Base-by-base conservation (phyloP, 2,113 vertebrate genomes). In the Mus spicilegus region DNA sequence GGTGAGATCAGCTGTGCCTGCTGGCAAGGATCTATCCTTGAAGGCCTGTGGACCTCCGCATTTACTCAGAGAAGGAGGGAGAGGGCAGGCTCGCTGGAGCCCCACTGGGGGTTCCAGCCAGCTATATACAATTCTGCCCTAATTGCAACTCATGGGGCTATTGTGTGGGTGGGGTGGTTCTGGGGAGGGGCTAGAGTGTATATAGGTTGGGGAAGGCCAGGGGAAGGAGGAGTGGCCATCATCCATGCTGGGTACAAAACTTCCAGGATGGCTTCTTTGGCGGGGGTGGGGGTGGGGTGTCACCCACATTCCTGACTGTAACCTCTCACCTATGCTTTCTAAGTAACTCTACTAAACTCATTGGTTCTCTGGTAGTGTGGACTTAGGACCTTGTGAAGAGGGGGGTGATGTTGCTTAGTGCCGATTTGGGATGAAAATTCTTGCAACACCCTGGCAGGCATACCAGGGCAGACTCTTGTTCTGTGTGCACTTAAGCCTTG, bases 281-380 rank as follows among this genome's bases (percentile, higher is more conserved):
- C 19, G 1, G n/a, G 7, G 70, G 17, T n/a, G 0, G n/a, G 3
- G 72, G 19, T 14, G 39, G 36, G 13, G n/a, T 1, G 2, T 33
- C 39, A 67, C 26, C 26, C 63, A 86, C 28, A 7, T 42, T 49
- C 5, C 30, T 67, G n/a, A 28, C 42, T 39, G 8, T 42, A 84
- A 22, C 63, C 28, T 67, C 30, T 49, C 63, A 36, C 63, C 63
- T 26, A 49, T 22, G 84, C 63, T 65, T 65, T 65, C n/a, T 67
- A 86, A 67, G 82, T 49, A 67, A 86, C 42, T 10, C 42, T 13
- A 86, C 28, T 3, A 51, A 11, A 51, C 19, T 69, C 17, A 69
- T 49, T 86, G 28, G 10, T 36, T 86, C 30, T 49, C 84, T 5
- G 63, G 63, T 49, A 12, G 5, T 4, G 28, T 69, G 19, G 63